phyloP scores from a whole-genome alignment of 2,888 invertebrate genomes.

The Pocota personata region DNA sequence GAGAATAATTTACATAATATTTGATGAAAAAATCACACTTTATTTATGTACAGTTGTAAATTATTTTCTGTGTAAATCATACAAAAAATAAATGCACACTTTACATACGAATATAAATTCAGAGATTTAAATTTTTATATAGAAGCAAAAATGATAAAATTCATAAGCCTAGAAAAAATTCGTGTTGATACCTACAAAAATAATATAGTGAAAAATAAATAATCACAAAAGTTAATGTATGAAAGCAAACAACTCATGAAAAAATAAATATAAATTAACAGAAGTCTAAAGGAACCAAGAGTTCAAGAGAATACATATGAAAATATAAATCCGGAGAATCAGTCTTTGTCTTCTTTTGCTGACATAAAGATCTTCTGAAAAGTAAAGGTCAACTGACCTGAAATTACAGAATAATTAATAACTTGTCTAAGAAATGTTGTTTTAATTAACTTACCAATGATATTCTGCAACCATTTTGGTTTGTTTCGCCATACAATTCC shows the following conservation, averaged over 20 bases:
- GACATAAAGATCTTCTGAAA: slow-evolving; percentile 86
- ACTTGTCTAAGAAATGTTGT: background rate
- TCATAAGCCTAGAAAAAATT: background rate
- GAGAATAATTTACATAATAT: background rate
- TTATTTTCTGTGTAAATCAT: slow-evolving; percentile 6
- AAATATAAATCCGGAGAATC: slow-evolving; percentile 51
- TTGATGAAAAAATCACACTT: slow-evolving; percentile 4
- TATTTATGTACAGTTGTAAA: background rate
- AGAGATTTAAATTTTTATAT: background rate
- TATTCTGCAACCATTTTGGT: slow-evolving; percentile 85
- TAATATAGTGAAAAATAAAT: background rate
- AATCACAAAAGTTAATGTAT: slow-evolving; percentile 1
- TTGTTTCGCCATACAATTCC: slow-evolving; percentile 88
- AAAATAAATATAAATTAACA: slow-evolving; percentile 33
- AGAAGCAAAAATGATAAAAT: background rate
- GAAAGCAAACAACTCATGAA: slow-evolving; percentile 14
- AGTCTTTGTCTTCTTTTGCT: slow-evolving; percentile 88
- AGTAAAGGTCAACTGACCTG: slow-evolving; percentile 78
- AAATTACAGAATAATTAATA: slow-evolving; percentile 40
- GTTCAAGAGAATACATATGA: background rate
- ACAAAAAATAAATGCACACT: slow-evolving; percentile 21
- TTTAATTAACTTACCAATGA: slow-evolving; percentile 84
- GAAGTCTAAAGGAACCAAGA: slow-evolving; percentile 12
- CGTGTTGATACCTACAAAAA: background rate
- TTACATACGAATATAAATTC: slow-evolving; percentile 9